These are phyloP conservation scores for Lepidurus packardi DNA, from an alignment of 1,140 invertebrate genomes.

Conservation along the genomic window DNA sequence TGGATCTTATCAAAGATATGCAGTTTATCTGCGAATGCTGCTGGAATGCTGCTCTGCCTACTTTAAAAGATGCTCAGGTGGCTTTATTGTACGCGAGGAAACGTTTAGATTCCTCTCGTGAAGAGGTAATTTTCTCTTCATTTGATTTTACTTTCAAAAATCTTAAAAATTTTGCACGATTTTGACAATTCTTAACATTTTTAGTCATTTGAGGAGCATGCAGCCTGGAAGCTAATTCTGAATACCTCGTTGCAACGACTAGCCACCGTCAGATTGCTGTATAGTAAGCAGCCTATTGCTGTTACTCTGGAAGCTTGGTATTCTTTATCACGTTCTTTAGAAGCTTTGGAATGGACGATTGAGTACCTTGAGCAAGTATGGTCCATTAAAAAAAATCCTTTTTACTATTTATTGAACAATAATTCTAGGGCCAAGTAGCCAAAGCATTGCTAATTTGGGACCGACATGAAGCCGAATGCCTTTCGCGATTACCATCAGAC, in stretches of 20 bases:
- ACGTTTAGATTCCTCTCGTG: neutral
- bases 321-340: neutral
- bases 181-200: neutral
- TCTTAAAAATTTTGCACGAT: no score
- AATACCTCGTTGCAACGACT: neutral
- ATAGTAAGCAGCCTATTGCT: neutral
- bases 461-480: neutral
- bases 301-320: neutral
- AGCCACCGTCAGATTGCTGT: neutral
- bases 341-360: neutral
- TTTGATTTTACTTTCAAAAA: neutral
- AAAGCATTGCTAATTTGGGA: neutral
- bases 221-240: neutral
- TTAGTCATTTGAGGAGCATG: neutral
- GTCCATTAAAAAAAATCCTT: neutral
- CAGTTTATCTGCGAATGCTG: constrained; percentile 35
- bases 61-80: constrained; percentile 24
- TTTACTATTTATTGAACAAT: neutral
- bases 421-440: neutral
- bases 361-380: neutral
- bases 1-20: constrained; percentile 30
- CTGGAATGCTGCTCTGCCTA: constrained; percentile 34
- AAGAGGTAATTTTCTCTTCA: neutral
- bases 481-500: neutral
- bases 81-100: constrained; percentile 32